phyloP scores from a whole-genome alignment of 2,113 vertebrate species.

The Grammomys dolichurus region DNA sequence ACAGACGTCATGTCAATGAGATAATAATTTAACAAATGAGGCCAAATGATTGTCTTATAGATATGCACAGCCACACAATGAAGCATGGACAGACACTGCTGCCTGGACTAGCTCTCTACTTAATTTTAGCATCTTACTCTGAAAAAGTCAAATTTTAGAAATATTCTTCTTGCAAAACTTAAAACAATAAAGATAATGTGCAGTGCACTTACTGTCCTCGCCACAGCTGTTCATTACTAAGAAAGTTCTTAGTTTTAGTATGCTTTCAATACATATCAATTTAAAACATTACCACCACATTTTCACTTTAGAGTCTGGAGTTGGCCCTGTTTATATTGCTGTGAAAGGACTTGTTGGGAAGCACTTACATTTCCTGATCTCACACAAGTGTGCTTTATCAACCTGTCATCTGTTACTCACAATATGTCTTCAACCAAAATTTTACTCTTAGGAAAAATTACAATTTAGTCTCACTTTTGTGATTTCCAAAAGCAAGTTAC shows the following conservation, averaged over 20 bases:
- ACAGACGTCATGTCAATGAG: conserved; percentile 55
- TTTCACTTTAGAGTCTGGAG: conserved; percentile 21
- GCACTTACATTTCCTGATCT: conserved; percentile 27
- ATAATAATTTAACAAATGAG: conserved; percentile 40
- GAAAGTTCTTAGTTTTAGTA: not conserved
- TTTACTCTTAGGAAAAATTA: conserved; percentile 1
- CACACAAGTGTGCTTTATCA: conserved; percentile 7
- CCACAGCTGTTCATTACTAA: not conserved
- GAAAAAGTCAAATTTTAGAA: not conserved
- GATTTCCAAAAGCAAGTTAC: conserved; percentile 43
- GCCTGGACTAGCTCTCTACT: not conserved
- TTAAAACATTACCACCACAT: not conserved
- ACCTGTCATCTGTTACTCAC: not conserved
- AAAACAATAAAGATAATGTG: conserved; percentile 34
- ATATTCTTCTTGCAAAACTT: not conserved
- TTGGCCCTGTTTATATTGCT: conserved; percentile 21
- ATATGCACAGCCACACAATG: not conserved
- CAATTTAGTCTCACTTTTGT: not conserved
- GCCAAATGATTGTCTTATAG: conserved; percentile 37
- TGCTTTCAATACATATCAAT: not conserved
- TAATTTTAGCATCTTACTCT: not conserved
- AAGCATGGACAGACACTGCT: not conserved
- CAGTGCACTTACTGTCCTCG: not conserved
- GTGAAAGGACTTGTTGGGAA: not conserved
- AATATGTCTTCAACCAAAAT: not conserved